Evolutionary conservation across 1,140 invertebrate species (phyloP).

Genomic region (Andricus grossulariae): DNA sequence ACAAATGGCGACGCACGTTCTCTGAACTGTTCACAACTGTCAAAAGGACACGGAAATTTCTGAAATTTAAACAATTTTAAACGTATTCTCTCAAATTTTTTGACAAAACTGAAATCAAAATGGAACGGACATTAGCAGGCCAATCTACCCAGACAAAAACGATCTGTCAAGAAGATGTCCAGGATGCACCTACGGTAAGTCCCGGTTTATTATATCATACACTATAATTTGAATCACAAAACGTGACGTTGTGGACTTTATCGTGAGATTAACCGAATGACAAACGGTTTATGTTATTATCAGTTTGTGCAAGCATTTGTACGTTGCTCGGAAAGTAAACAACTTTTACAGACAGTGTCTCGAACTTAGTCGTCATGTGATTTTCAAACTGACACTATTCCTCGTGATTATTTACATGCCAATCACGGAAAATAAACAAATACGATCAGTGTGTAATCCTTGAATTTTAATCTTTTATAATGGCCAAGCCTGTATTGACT

Average conservation of each 20-base stretch:
- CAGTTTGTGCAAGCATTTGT: neutral
- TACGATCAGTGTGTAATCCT: too few relatives aligned
- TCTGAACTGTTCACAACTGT: conserved; percentile 10
- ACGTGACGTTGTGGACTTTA: neutral
- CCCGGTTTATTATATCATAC: conserved; percentile 11
- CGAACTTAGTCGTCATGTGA: too few relatives aligned
- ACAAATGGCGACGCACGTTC: neutral
- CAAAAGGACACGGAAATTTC: conserved; percentile 29
- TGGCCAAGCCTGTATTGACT: neutral
- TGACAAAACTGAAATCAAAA: conserved; percentile 22
- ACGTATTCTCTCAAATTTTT: neutral
- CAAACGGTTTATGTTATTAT: neutral
- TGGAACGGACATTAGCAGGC: conserved; percentile 58
- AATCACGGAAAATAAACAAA: too few relatives aligned
- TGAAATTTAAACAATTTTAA: conserved; percentile 19
- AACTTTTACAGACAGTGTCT: too few relatives aligned
- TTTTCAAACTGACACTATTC: too few relatives aligned
- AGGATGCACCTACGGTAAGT: conserved; percentile 59
- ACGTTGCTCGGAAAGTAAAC: too few relatives aligned
- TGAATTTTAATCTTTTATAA: too few relatives aligned
- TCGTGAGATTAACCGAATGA: neutral
- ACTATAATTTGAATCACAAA: neutral
- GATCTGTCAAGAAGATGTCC: conserved; percentile 56
- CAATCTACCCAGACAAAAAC: conserved; percentile 63
- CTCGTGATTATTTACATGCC: too few relatives aligned